Conservation (phyloP, 2,888 invertebrate species). For the Sphaeridia pumilis region DNA sequence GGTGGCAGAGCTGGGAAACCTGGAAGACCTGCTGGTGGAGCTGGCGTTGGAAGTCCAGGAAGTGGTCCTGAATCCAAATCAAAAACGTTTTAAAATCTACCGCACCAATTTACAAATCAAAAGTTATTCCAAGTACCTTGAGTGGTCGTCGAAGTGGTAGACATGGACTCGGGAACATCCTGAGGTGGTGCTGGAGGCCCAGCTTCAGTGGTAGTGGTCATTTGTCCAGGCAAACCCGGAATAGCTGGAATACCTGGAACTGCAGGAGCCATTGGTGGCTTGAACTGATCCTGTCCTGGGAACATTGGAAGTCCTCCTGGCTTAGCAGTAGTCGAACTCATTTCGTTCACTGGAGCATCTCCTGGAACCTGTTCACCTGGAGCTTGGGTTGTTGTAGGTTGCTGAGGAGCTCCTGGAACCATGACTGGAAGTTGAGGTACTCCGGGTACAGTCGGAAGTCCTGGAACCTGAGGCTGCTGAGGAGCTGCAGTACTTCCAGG, state of each 20-base stretch:
- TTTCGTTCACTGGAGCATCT: background rate
- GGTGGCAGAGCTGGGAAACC: constrained; percentile 3
- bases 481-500: background rate
- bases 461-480: constrained; percentile 3
- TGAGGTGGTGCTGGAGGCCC: background rate
- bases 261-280: background rate
- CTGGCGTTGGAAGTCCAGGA: background rate
- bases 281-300: constrained; percentile 1
- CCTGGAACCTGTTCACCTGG: background rate
- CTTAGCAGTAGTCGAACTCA: background rate
- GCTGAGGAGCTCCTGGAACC: background rate
- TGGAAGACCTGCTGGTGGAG: background rate
- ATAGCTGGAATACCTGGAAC: background rate
- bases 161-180: constrained; percentile 8
- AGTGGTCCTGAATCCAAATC: background rate
- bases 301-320: constrained; percentile 5
- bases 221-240: constrained; percentile 6
- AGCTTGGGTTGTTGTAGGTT: background rate
- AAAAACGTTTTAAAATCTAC: background rate
- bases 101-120: background rate
- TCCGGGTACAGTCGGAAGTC: background rate
- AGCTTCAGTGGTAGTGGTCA: background rate
- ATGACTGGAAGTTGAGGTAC: constrained; percentile 3
- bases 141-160: background rate
- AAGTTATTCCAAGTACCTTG: too few relatives aligned